phyloP scores from a whole-genome alignment of 2,797 vertebrate genomes.

The Psittacula echo region DNA sequence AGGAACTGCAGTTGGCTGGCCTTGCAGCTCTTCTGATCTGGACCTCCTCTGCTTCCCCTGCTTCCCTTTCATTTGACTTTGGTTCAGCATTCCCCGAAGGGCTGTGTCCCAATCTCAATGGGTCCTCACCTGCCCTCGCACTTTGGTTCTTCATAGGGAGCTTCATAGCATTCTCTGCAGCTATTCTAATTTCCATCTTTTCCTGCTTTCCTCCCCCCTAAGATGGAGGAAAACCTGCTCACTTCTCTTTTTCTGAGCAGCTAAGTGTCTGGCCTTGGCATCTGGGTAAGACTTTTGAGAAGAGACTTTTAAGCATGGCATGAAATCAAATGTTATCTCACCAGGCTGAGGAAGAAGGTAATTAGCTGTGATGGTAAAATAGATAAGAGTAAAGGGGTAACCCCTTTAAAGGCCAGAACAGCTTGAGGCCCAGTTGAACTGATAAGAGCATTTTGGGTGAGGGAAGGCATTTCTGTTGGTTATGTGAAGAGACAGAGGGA shows the following conservation, averaged over 20 bases:
- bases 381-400: neutral
- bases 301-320: neutral
- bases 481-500: neutral
- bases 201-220: neutral
- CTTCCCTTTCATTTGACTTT: neutral
- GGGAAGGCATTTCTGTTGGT: neutral
- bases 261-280: neutral
- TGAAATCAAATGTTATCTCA: neutral
- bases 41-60: neutral
- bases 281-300: neutral
- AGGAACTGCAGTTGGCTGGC: too few species aligned
- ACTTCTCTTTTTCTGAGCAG: neutral
- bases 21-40: neutral
- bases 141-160: neutral
- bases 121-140: neutral
- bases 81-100: neutral
- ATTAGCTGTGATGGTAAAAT: neutral
- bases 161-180: neutral
- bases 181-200: neutral
- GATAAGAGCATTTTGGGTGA: neutral
- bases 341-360: neutral
- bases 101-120: rapidly evolving
- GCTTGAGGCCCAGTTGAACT: neutral
- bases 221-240: neutral
- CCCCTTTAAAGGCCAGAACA: neutral